Evolutionary conservation across 2,797 vertebrate genomes (phyloP).

Genomic region (Platalea minor): DNA sequence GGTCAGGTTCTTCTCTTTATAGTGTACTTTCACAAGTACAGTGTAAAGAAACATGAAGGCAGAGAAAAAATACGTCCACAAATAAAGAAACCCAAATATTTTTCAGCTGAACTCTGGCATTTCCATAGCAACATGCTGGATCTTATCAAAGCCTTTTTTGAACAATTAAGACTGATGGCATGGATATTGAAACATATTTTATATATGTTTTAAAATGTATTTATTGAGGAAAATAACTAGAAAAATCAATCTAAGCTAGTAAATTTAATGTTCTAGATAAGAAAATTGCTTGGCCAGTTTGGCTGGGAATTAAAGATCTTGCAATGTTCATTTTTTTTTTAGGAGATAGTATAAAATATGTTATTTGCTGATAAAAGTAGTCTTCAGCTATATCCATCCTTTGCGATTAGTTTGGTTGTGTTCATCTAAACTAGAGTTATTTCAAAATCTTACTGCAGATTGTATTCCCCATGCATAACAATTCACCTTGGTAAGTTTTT

Average conservation of each 20-base stretch:
- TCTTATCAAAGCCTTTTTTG: neutral
- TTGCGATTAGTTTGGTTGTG: neutral
- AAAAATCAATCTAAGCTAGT: neutral
- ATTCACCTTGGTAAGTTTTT: neutral
- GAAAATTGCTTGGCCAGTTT: neutral
- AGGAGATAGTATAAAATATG: neutral
- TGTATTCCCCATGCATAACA: neutral
- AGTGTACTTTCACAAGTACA: neutral
- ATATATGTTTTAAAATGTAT: neutral
- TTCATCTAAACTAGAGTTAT: neutral
- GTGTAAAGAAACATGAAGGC: neutral
- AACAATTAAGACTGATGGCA: neutral
- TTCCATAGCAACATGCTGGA: neutral
- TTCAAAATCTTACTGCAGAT: neutral
- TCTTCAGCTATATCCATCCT: neutral
- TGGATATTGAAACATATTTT: neutral
- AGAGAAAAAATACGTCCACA: neutral
- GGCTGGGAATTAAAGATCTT: neutral
- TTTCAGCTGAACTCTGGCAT: neutral
- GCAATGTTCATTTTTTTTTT: neutral
- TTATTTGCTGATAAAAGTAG: neutral
- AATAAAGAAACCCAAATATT: neutral
- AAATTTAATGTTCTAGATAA: neutral
- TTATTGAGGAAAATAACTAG: neutral
- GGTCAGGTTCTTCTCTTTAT: neutral